Evolutionary conservation across 2,113 vertebrate species (phyloP), one percentile per base, ranked within the genome.

Genomic region (Panurus biarmicus): DNA sequence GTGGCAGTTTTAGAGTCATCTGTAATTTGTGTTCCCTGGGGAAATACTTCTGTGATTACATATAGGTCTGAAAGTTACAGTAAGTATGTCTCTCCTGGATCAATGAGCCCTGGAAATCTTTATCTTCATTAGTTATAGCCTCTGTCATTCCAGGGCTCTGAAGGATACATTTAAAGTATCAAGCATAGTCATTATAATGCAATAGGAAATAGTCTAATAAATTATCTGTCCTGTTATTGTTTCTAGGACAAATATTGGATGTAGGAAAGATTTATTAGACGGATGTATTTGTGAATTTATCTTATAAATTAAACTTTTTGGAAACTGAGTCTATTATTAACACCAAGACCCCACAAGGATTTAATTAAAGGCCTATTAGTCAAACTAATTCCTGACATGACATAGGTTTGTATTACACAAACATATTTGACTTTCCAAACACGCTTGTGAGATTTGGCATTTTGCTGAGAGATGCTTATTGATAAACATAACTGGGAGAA

Each of bases 281-380:
- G 38, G 92, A 90, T 97, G 75, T 87, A 85, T 94, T 95, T 96
- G 94, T 92, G 92, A 97, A 97, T 98, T 98, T 98, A 95, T 97
- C 96, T 97, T 98, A 93, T 95, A 95, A 97, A 97, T 94, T 95
- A 97, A 98, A 86, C 95, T 96, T 97, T 97, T 96, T 85, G 82
- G 96, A 97, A 94, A 96, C 69, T 33, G 71, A 51, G 83, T 93
- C 94, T 97, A 40, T 92, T 90, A 95, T 98, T 97, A 94, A 97
- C 95, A 97, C 91, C 87, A 96, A 97, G 97, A 97, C 97, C 96
- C 96, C 98, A 98, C 97, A 97, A 98, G 97, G 97, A 97, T 98
- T 97, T 98, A 97, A 98, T 98, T 98, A 98, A 97, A 97, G 94
- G 82, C 85, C 97, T 96, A 97, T 98, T 98, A 98, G 97, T 98